Conservation (phyloP, 2,797 vertebrate genomes). For the Lepidocolaptes lacrymiger region DNA sequence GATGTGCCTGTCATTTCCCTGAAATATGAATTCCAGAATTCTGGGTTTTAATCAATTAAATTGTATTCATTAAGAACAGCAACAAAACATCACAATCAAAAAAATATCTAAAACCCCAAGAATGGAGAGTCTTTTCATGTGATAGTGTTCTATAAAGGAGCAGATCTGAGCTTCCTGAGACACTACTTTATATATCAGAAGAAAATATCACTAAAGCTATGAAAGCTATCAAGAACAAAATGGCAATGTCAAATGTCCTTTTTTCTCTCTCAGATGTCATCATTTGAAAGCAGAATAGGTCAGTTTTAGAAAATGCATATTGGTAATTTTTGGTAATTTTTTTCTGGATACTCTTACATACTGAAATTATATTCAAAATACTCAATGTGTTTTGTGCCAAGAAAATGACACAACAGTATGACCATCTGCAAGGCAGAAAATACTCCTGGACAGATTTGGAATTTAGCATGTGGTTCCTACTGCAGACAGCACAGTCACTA, state of each 20-base stretch:
- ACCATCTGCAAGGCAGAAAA: conserved; percentile 48
- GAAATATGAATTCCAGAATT: neutral
- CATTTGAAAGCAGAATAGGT: neutral
- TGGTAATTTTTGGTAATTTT: neutral
- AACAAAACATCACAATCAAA: neutral
- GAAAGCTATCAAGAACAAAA: neutral
- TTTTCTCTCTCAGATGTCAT: neutral
- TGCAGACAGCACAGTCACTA: neutral
- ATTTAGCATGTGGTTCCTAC: neutral
- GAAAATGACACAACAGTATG: conserved; percentile 12
- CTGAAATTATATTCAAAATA: conserved; percentile 22
- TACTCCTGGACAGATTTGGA: conserved; percentile 33
- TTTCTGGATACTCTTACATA: neutral
- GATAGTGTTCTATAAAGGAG: neutral
- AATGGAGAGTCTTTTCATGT: neutral
- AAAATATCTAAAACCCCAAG: neutral
- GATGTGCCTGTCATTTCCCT: neutral
- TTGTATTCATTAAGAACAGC: neutral
- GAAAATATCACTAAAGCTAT: conserved; percentile 3
- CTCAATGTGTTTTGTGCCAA: neutral
- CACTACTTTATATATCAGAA: neutral
- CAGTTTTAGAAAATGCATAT: neutral
- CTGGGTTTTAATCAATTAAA: neutral
- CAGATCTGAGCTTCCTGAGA: neutral
- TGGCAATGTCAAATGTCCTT: neutral